phyloP scores from a whole-genome alignment of 2,797 vertebrate species.

The Parotocinclus haroldoi region DNA sequence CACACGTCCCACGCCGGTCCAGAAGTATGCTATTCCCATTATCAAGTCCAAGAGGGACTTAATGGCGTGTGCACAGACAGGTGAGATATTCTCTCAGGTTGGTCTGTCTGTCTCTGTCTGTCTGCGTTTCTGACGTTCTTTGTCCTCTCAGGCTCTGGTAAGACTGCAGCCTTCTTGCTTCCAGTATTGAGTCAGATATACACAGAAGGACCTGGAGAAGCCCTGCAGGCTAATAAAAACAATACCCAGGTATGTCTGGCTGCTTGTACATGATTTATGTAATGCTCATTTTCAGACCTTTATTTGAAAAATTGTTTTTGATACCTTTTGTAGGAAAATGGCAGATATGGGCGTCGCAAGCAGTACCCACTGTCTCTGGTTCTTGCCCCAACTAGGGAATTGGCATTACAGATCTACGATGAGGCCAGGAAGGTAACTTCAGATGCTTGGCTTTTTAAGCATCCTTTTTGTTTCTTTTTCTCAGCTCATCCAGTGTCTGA shows the following conservation, averaged over 20 bases:
- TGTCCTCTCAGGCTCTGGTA: conserved; percentile 81
- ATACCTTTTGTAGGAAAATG: conserved; percentile 67
- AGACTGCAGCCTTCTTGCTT: conserved; percentile 92
- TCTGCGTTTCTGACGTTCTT: not conserved
- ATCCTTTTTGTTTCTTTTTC: not conserved
- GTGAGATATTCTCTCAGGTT: conserved; percentile 53
- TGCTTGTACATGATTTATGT: not conserved
- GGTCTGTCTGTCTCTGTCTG: not conserved
- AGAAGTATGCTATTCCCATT: conserved; percentile 96
- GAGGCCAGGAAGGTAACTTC: conserved; percentile 80
- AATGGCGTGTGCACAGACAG: conserved; percentile 97
- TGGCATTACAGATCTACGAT: conserved; percentile 84
- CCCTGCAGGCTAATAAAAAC: conserved; percentile 83
- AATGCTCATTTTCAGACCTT: no score
- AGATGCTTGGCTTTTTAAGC: not conserved
- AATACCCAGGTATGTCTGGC: conserved; percentile 61
- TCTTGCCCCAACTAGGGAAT: conserved; percentile 83
- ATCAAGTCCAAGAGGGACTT: conserved; percentile 93
- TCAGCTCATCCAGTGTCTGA: not conserved
- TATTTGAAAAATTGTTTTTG: not conserved
- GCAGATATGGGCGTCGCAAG: conserved; percentile 81
- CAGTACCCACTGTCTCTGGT: conserved; percentile 82
- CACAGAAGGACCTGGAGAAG: conserved; percentile 88
- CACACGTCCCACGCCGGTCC: conserved; percentile 92
- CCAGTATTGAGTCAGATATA: conserved; percentile 95